These are phyloP conservation scores for Dynastes maya DNA, from an alignment of 2,888 invertebrate species.

Conservation along the genomic window DNA sequence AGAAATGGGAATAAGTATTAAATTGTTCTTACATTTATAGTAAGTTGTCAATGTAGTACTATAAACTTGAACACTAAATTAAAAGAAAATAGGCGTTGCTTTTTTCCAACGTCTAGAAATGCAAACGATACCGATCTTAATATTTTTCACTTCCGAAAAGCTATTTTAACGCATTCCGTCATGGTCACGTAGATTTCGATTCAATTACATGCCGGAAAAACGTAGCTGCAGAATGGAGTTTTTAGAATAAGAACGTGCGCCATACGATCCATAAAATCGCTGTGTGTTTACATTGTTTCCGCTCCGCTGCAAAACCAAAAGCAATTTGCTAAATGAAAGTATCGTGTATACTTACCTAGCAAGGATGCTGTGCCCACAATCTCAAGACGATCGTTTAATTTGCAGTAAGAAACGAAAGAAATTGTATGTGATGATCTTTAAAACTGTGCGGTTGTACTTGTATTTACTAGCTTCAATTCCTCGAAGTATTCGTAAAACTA, in stretches of 20 bases:
- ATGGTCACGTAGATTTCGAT: constrained; percentile 22
- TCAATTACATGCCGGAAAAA: constrained; percentile 28
- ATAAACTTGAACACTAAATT: too few relatives aligned
- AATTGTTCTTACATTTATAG: too few relatives aligned
- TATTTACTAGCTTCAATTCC: neutral
- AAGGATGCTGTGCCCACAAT: neutral
- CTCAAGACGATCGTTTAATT: constrained; percentile 28
- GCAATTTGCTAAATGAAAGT: constrained; percentile 35
- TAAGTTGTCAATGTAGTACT: too few relatives aligned
- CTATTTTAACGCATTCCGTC: constrained; percentile 20
- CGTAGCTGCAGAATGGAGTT: constrained; percentile 8
- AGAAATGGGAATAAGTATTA: too few relatives aligned
- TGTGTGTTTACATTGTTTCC: constrained; percentile 19
- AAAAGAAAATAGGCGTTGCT: too few relatives aligned
- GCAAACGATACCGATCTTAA: neutral
- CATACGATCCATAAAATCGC: constrained; percentile 38
- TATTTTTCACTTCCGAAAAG: neutral
- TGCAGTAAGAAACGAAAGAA: constrained; percentile 22
- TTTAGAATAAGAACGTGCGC: constrained; percentile 21
- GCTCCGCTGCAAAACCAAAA: constrained; percentile 13
- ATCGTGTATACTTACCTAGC: neutral
- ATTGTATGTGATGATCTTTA: constrained; percentile 8
- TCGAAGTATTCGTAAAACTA: neutral
- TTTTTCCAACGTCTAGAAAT: neutral
- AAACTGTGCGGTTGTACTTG: neutral